These are phyloP conservation scores for Oreocharis arfaki DNA, from an alignment of 2,113 vertebrate genomes.

Conservation along the genomic window DNA sequence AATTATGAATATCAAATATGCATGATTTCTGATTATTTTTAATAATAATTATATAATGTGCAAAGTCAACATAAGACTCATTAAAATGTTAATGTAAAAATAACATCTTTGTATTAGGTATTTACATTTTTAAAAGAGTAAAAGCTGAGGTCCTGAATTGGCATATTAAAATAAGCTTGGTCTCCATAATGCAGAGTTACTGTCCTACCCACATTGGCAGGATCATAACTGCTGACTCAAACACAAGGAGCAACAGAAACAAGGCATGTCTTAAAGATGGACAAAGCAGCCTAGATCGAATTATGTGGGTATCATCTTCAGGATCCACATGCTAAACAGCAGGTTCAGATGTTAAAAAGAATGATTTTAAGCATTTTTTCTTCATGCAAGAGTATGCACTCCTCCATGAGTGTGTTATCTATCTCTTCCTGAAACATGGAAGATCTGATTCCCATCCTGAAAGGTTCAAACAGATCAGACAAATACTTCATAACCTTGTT, in stretches of 20 bases:
- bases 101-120: conserved; percentile 38
- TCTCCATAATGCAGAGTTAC: neutral
- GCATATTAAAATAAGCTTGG: neutral
- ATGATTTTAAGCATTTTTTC: neutral
- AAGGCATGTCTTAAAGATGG: neutral
- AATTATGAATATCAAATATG: conserved; percentile 35
- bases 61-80: conserved; percentile 43
- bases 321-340: neutral
- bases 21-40: neutral
- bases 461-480: neutral
- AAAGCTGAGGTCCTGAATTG: neutral
- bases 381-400: neutral
- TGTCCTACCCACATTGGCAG: neutral
- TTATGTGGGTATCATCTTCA: neutral
- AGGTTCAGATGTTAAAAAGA: neutral
- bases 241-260: neutral
- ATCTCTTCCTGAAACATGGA: neutral
- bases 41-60: conserved; percentile 33
- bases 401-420: neutral
- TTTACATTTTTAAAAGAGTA: conserved; percentile 20
- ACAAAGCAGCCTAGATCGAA: neutral
- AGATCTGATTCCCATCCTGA: neutral
- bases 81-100: conserved; percentile 65
- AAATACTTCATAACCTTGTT: neutral
- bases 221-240: neutral